Evolutionary conservation across 2,888 invertebrate species (phyloP), one percentile per base, ranked within the genome.

Genomic region (Netelia virgata): DNA sequence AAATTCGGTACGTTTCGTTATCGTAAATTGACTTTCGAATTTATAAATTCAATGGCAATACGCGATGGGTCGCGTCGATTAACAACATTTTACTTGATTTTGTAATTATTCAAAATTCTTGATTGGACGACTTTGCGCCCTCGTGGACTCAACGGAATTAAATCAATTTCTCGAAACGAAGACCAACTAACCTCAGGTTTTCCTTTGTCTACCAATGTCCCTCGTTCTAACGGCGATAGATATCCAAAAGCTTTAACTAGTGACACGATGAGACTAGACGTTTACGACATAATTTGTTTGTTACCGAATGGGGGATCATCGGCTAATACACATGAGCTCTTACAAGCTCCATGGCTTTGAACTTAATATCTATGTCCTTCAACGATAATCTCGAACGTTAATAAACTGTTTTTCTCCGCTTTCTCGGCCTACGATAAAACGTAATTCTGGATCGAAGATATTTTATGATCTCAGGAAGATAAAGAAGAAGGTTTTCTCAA

Each of bases 281-380:
- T 75, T 75, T 75, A 75, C 41, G 75, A 75, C 41, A 59, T 43
- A 59, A 18, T 70, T 57, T 23, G 43, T 73, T 36, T 50, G 41
- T 41, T 18, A 18, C 57, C 57, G 18, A 23, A 73, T n/a, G 55
- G 14, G 18, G 75, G 23, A 76, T 76, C 47, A 66, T 53, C 73
- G 47, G 43, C 43, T 57, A 57, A 53, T 53, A 69, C 28, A 23
- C n/a, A 47, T 57, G 53, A 61, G 63, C 61, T 70, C 61, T 63
- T 16, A 10, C 20, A n/a, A 70, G 20, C 8, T 23, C 20, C 57
- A 18, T 9, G 18, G 57, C 18, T 53, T 61, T 53, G 50, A 53
- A 11, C 57, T 53, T 61, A 28, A 28, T 20, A 53, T n/a, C 43
- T 55, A 41, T 74, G 43, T 68, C 47, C 68, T 66, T 18, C 20